phyloP scores from a whole-genome alignment of 2,113 vertebrate species.

The Puma concolor region DNA sequence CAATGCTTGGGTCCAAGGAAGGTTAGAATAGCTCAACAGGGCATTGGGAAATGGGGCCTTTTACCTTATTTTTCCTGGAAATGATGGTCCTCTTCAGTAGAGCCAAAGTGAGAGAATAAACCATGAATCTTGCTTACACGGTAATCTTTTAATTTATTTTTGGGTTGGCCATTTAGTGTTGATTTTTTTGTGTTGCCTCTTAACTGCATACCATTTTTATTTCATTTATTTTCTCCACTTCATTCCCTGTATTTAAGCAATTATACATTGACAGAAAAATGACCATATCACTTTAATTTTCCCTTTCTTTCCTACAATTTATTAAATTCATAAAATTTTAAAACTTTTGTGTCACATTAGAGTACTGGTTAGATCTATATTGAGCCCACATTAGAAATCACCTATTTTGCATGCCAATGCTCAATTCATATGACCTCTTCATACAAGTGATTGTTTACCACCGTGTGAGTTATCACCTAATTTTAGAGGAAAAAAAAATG shows the following conservation, averaged over 20 bases:
- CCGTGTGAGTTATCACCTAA: neutral
- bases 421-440: neutral
- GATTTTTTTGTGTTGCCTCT: neutral
- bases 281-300: neutral
- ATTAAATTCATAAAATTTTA: neutral
- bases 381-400: neutral
- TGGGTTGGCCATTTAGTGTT: neutral
- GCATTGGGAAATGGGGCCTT: neutral
- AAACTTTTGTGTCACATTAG: neutral
- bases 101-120: neutral
- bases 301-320: neutral
- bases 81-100: neutral
- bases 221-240: neutral
- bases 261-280: neutral
- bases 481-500: neutral
- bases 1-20: neutral
- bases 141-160: neutral
- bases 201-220: neutral
- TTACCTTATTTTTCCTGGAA: neutral
- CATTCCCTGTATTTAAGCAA: neutral
- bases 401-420: neutral
- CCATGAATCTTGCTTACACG: neutral
- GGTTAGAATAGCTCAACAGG: neutral
- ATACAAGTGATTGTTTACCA: neutral
- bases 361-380: neutral